Conservation (phyloP, 2,888 invertebrate genomes). For the Nymphalis polychloros region DNA sequence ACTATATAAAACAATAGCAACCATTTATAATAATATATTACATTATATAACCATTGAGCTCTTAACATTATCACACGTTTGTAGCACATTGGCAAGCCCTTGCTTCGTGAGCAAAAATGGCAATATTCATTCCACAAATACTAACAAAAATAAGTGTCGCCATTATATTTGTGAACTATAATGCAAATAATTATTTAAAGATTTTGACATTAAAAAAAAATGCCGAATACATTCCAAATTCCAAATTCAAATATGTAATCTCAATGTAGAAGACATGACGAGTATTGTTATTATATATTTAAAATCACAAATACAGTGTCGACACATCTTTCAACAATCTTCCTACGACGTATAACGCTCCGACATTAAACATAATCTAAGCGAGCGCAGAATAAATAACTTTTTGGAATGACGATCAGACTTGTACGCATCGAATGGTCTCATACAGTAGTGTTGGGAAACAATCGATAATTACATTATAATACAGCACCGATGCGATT, state of each 20-base stretch:
- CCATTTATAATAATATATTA: conserved; percentile 53
- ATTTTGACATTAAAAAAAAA: too few relatives aligned
- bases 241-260: too few relatives aligned
- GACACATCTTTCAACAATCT: neutral
- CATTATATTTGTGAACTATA: conserved; percentile 17
- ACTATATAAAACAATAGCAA: conserved; percentile 59
- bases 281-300: neutral
- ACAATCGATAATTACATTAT: conserved; percentile 80
- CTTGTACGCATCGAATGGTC: conserved; percentile 52
- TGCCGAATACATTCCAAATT: too few relatives aligned
- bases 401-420: conserved; percentile 74
- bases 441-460: conserved; percentile 17
- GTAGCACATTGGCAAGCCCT: conserved; percentile 68
- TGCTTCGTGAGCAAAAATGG: conserved; percentile 66
- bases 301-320: conserved; percentile 1
- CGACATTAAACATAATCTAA: neutral
- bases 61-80: conserved; percentile 68
- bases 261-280: too few relatives aligned
- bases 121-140: conserved; percentile 51
- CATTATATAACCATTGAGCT: conserved; percentile 62
- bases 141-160: neutral
- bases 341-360: neutral
- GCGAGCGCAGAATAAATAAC: conserved; percentile 30
- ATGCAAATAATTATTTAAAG: too few relatives aligned
- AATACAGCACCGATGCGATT: conserved; percentile 87